Conservation (phyloP, 1,140 invertebrate genomes). For the Apis cerana region DNA sequence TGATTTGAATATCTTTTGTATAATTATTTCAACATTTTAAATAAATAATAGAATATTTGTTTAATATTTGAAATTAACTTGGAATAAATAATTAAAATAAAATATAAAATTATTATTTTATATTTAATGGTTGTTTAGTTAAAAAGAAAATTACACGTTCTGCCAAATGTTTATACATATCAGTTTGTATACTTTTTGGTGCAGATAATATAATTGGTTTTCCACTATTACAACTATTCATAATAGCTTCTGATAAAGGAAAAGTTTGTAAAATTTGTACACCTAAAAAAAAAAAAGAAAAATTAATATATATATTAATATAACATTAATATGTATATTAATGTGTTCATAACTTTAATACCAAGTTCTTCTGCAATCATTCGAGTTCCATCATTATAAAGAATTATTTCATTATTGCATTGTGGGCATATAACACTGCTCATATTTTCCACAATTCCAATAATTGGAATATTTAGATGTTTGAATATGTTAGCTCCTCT, state of each 20-base stretch:
- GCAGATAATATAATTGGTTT: conserved; percentile 89
- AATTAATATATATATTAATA: background rate
- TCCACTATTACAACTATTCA: conserved; percentile 87
- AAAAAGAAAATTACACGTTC: conserved; percentile 81
- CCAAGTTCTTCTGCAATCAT: conserved; percentile 82
- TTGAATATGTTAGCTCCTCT: conserved; percentile 91
- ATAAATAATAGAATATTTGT: background rate
- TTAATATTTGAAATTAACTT: too few relatives aligned
- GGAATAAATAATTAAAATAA: background rate
- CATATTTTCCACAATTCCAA: conserved; percentile 95
- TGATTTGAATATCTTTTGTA: background rate
- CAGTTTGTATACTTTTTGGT: conserved; percentile 83
- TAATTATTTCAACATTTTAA: background rate
- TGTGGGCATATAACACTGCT: conserved; percentile 86
- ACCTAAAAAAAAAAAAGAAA: conserved; percentile 47
- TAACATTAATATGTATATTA: too few relatives aligned
- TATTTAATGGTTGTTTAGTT: conserved; percentile 58
- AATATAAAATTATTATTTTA: conserved; percentile 24
- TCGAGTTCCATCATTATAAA: conserved; percentile 84
- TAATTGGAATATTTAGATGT: conserved; percentile 89
- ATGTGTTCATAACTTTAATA: conserved; percentile 40
- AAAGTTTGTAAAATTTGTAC: conserved; percentile 86
- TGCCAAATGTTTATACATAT: conserved; percentile 83
- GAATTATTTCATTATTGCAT: conserved; percentile 84
- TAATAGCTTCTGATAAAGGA: conserved; percentile 87